Evolutionary conservation across 2,797 vertebrate genomes (phyloP), one percentile per base, ranked within the genome.

Genomic region (Pseudopleuronectes americanus): DNA sequence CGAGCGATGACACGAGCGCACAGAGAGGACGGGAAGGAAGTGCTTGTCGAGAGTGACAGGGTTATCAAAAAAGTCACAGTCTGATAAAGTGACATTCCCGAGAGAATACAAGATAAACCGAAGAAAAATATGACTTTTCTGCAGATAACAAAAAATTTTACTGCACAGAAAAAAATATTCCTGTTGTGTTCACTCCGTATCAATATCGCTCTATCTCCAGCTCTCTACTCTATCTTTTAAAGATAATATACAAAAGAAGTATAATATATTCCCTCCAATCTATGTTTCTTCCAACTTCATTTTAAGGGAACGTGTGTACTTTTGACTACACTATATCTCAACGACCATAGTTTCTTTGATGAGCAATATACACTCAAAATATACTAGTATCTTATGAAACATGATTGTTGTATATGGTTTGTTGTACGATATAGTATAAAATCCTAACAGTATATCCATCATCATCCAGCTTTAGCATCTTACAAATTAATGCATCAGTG

Each of bases 51-150:
- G 68, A 84, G 67, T 23, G 79, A 22, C 8, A 73, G 71, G 41
- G 90, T 94, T n/a, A 78, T 92, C 41, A 95, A 95, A 87, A 95
- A 78, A 48, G 80, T 95, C 43, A 95, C 94, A 0, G 94, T 94
- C 13, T 95, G 63, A 88, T 95, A 64, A 88, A 19, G 33, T 4
- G 0, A 28, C 4, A 56, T 1, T n/a, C 14, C 16, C n/a, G 6
- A 22, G 1, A 31, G 38, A 51, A 59, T 16, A 21, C 9, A 16
- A 58, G 2, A 51, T 31, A 70, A 45, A 45, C 8, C 1, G 0
- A 47, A 45, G 9, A 64, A 3, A 2, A 43, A 21, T 17, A 4
- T 48, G 14, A 61, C 17, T 21, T 14, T 26, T 51, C 6, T 17
- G 36, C 36, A 38, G 36, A 13, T 4, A 45, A 16, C 41, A 43